Evolutionary conservation across 2,113 vertebrate genomes (phyloP).

Genomic region (Dasypus novemcinctus): DNA sequence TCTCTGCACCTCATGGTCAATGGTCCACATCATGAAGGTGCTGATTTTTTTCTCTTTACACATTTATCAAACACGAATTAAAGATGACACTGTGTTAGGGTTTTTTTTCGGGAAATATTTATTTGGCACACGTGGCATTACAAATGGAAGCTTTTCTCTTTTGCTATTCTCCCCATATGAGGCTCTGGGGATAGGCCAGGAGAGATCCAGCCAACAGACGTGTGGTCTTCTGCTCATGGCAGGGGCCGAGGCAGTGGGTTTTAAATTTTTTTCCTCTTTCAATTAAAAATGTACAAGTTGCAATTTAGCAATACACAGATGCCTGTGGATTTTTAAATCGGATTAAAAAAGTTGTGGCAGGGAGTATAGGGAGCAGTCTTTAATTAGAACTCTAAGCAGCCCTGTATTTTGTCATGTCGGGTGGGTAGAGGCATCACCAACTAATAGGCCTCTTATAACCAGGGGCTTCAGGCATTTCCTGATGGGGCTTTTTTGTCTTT

Average conservation of each 20-base stretch:
- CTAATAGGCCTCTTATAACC: background rate
- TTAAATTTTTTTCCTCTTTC: background rate
- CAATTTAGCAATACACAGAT: constrained; percentile 45
- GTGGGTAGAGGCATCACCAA: background rate
- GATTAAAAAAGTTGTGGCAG: constrained; percentile 49
- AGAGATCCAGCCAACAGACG: background rate
- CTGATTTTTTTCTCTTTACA: background rate
- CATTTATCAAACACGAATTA: background rate
- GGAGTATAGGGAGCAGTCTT: background rate
- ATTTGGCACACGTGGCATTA: too few species aligned
- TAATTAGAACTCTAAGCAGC: background rate
- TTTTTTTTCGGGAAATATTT: background rate
- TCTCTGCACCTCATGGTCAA: too few species aligned
- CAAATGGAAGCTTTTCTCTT: background rate
- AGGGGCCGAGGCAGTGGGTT: background rate
- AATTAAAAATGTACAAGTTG: constrained; percentile 33
- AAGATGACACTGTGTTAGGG: background rate
- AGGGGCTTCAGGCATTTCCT: background rate
- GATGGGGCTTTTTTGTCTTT: background rate
- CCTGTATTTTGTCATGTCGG: background rate
- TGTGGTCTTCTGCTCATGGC: background rate
- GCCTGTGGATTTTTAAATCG: constrained; percentile 38
- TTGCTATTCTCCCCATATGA: background rate
- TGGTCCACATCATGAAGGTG: too few species aligned
- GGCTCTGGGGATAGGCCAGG: background rate